Evolutionary conservation across 2,797 vertebrate species (phyloP).

Genomic region (Florisuga fusca): DNA sequence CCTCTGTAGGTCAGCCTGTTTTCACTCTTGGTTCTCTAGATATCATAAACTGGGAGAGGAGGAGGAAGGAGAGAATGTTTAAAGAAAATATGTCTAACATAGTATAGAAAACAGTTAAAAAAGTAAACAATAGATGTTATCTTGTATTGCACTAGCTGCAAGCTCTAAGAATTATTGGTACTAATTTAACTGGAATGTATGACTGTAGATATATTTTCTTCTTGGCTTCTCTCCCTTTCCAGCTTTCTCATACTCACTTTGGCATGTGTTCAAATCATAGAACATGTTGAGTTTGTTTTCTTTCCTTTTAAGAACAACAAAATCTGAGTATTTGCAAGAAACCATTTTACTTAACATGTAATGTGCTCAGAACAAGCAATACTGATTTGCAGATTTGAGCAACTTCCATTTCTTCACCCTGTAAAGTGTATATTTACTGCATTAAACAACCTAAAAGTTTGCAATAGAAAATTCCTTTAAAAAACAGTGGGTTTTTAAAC

Average conservation of each 20-base stretch:
- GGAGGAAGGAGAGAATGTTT: background rate
- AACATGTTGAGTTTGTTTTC: constrained; percentile 23
- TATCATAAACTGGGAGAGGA: background rate
- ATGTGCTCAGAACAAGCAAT: background rate
- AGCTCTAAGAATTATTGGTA: constrained; percentile 47
- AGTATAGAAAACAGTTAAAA: background rate
- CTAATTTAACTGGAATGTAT: constrained; percentile 55
- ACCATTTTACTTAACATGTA: background rate
- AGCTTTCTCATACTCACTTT: constrained; percentile 57
- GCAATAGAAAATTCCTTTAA: background rate
- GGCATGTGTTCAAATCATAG: constrained; percentile 31
- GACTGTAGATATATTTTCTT: constrained; percentile 43
- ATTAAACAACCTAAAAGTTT: background rate
- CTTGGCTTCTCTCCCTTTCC: constrained; percentile 35
- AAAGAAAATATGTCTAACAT: constrained; percentile 8
- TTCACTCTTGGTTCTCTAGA: background rate
- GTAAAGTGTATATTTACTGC: background rate
- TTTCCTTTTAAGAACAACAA: constrained; percentile 39
- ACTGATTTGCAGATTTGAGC: background rate
- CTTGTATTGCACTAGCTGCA: background rate
- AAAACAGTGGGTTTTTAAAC: background rate
- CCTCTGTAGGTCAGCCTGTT: constrained; percentile 8
- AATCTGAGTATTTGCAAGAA: constrained; percentile 15
- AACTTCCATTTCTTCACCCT: background rate
- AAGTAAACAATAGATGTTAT: background rate